Percentiles rank a stretch among this genome's conserved stretches.
These are phyloP conservation scores for Anagyrus pseudococci DNA, from an alignment of 2,888 invertebrate species.

Conservation along the genomic window DNA sequence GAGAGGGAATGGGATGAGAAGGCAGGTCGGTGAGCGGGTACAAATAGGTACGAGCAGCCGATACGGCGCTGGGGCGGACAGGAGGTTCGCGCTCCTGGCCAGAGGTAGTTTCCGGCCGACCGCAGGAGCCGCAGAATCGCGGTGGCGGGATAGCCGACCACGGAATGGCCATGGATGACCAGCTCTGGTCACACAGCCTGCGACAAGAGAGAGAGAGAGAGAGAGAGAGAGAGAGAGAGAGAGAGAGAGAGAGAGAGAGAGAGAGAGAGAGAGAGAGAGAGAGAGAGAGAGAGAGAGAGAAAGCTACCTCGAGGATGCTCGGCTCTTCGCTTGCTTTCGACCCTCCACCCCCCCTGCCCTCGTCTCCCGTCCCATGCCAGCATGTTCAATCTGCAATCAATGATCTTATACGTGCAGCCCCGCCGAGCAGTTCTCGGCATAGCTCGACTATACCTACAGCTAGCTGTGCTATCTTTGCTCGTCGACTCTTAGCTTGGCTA, in stretches of 20 bases:
- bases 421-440: no score
- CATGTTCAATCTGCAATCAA: no score
- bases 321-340: no score
- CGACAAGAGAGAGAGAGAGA: constrained; percentile 38
- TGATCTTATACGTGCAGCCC: no score
- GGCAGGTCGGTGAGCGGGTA: constrained; percentile 6
- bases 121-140: constrained; percentile 59
- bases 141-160: constrained; percentile 54
- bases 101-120: constrained; percentile 55
- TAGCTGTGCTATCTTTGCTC: no score
- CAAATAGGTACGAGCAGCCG: constrained; percentile 9
- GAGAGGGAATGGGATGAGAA: no score
- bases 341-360: constrained; percentile 30
- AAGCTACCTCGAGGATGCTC: no score
- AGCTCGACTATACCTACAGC: no score
- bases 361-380: constrained; percentile 34
- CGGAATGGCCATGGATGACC: constrained; percentile 51
- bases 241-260: constrained; percentile 13
- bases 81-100: constrained; percentile 15
- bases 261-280: background rate
- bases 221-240: background rate
- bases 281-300: constrained; percentile 14
- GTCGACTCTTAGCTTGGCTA: no score
- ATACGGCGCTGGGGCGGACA: background rate
- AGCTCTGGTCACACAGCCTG: constrained; percentile 41